Evolutionary conservation across 2,113 vertebrate genomes (phyloP).

Genomic region (Sitta europaea): DNA sequence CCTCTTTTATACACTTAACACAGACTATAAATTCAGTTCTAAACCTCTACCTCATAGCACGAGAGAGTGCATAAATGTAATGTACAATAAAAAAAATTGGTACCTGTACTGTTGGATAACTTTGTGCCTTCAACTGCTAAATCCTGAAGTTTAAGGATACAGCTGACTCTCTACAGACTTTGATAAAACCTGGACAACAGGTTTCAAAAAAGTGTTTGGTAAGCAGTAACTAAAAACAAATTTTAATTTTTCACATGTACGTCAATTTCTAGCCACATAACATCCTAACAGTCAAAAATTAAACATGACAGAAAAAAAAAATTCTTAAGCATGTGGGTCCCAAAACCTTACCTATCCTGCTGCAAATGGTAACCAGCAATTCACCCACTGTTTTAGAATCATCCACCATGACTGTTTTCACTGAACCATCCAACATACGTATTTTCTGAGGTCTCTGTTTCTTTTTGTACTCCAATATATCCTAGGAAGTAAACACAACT

Average conservation of each 20-base stretch:
- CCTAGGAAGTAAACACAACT: constrained; percentile 70
- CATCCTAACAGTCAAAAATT: neutral
- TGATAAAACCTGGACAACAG: neutral
- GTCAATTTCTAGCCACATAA: neutral
- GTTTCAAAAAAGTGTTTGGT: neutral
- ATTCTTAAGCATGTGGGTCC: neutral
- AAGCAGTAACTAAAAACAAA: neutral
- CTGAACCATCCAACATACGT: constrained; percentile 94
- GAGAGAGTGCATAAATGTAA: neutral
- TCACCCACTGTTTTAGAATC: constrained; percentile 98
- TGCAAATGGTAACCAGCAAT: constrained; percentile 96
- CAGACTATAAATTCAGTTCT: neutral
- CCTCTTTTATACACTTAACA: neutral
- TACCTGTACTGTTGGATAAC: neutral
- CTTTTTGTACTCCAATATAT: constrained; percentile 97
- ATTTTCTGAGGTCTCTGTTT: constrained; percentile 98
- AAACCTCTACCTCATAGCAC: neutral
- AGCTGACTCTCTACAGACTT: neutral
- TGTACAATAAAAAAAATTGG: neutral
- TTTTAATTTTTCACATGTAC: neutral
- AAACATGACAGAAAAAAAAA: neutral
- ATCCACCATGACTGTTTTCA: constrained; percentile 98
- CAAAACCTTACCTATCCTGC: constrained; percentile 85
- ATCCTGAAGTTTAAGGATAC: neutral
- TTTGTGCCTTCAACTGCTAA: neutral